phyloP scores from a whole-genome alignment of 2,113 vertebrate species.

The Suncus etruscus region DNA sequence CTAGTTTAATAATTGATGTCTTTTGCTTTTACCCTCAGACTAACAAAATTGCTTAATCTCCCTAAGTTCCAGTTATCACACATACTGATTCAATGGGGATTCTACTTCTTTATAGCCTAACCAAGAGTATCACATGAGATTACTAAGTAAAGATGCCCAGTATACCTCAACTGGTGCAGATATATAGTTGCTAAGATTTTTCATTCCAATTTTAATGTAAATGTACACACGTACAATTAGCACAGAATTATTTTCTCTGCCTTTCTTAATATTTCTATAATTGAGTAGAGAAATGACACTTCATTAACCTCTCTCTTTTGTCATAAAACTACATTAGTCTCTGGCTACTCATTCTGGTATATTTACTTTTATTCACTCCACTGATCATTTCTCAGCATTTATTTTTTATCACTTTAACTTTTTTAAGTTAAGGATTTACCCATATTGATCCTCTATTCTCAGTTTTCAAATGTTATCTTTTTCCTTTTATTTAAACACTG shows the following conservation, averaged over 20 bases:
- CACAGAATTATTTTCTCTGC: background rate
- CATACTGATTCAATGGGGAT: background rate
- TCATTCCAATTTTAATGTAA: background rate
- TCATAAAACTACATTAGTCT: background rate
- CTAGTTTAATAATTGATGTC: background rate
- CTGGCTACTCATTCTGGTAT: fast-evolving
- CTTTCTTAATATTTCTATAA: background rate
- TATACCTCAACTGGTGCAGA: background rate
- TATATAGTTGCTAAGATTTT: background rate
- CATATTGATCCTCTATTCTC: too few relatives aligned
- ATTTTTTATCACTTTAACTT: too few relatives aligned
- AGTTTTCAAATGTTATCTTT: too few relatives aligned
- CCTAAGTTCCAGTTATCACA: background rate
- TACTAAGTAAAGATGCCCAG: background rate
- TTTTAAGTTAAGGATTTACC: too few relatives aligned
- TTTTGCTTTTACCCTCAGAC: background rate
- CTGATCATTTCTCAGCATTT: too few relatives aligned
- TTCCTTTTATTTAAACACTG: too few relatives aligned
- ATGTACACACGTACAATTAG: background rate
- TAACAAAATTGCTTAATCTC: background rate
- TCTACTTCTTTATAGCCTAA: background rate
- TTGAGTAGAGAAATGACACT: background rate
- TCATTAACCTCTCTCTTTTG: background rate
- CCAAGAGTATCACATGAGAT: background rate
- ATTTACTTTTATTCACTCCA: background rate